These are phyloP conservation scores for Campaea margaritaria DNA, from an alignment of 2,888 invertebrate species.

Conservation along the genomic window DNA sequence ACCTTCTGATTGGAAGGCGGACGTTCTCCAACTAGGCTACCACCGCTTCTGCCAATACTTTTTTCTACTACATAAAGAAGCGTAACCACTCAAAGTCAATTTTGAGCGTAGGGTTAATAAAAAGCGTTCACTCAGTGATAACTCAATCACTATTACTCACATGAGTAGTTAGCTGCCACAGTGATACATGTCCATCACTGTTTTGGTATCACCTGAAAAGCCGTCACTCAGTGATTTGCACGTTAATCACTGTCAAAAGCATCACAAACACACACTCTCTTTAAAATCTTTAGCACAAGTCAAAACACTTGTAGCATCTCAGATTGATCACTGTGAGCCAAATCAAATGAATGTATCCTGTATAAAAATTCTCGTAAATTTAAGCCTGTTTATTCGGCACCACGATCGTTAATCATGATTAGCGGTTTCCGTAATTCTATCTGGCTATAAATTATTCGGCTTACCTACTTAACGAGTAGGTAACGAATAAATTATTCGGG, in stretches of 20 bases:
- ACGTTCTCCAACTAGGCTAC: too few relatives aligned
- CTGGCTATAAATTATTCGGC: slow-evolving; percentile 26
- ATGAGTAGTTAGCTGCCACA: neutral
- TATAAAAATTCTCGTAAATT: neutral
- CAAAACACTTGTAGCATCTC: neutral
- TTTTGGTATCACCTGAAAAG: slow-evolving; percentile 4
- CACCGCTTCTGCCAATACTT: too few relatives aligned
- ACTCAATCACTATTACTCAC: slow-evolving; percentile 1
- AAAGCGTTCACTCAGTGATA: neutral
- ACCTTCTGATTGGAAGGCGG: too few relatives aligned
- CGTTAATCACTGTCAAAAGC: slow-evolving; percentile 11
- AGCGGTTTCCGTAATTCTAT: slow-evolving; percentile 24
- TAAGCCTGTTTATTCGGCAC: slow-evolving; percentile 16
- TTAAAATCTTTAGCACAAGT: slow-evolving; percentile 4
- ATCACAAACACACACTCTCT: slow-evolving; percentile 9
- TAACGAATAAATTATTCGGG: too few relatives aligned
- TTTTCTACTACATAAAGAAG: neutral
- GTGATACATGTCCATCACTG: neutral
- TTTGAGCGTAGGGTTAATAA: slow-evolving; percentile 22
- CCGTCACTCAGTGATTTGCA: slow-evolving; percentile 5
- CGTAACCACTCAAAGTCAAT: slow-evolving; percentile 22
- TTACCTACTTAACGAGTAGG: slow-evolving; percentile 3
- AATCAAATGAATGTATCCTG: too few relatives aligned
- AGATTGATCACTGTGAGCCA: neutral
- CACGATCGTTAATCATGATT: slow-evolving; percentile 28